These are phyloP conservation scores for Hydraecia micacea DNA, from an alignment of 2,888 invertebrate species.

Conservation along the genomic window DNA sequence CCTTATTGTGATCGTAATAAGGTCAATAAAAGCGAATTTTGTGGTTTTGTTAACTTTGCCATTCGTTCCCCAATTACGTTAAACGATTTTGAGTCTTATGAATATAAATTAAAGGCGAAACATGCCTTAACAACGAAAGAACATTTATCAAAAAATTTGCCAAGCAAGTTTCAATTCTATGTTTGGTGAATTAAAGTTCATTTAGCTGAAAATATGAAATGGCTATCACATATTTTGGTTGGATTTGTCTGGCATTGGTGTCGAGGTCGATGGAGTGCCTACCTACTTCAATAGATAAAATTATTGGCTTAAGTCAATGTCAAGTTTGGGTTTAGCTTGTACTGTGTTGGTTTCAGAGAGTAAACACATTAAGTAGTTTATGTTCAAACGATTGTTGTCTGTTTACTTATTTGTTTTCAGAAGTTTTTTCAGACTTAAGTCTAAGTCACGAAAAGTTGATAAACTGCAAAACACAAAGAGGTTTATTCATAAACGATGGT, in stretches of 20 bases:
- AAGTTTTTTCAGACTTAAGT: background rate
- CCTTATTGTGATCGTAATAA: slow-evolving; percentile 15
- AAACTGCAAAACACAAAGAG: background rate
- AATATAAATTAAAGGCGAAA: slow-evolving; percentile 3
- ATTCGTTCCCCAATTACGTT: slow-evolving; percentile 12
- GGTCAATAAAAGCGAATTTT: background rate
- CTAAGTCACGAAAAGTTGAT: background rate
- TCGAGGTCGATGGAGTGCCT: slow-evolving; percentile 53
- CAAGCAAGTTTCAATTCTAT: slow-evolving; percentile 7
- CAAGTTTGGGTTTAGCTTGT: slow-evolving; percentile 56
- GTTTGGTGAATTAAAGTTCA: rapidly evolving
- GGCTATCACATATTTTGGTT: slow-evolving; percentile 37
- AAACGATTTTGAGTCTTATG: slow-evolving; percentile 41
- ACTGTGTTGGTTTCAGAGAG: slow-evolving; percentile 23
- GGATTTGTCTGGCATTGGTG: slow-evolving; percentile 63
- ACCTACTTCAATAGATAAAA: slow-evolving; percentile 48
- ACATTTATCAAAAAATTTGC: background rate
- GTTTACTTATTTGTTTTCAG: background rate
- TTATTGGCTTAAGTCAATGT: slow-evolving; percentile 64
- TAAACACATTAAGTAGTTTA: slow-evolving; percentile 9
- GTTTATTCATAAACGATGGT: no score
- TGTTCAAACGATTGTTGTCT: slow-evolving; percentile 12
- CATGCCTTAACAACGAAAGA: background rate
- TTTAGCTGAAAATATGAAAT: slow-evolving; percentile 13
- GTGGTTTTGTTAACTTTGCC: slow-evolving; percentile 29